Evolutionary conservation across 1,140 invertebrate species (phyloP).

Genomic region (Bombus confusus): DNA sequence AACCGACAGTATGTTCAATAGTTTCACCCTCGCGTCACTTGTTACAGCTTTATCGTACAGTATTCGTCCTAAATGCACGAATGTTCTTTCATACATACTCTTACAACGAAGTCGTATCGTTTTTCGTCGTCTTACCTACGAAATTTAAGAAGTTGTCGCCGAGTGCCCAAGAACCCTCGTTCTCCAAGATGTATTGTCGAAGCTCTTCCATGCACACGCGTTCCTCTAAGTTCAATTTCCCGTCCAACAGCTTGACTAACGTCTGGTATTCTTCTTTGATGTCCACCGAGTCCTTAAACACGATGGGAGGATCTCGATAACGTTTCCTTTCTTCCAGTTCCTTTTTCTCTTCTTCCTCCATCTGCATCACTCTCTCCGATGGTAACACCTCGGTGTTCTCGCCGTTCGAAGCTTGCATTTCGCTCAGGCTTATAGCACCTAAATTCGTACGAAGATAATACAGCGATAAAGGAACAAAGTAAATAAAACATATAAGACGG

Average conservation of each 20-base stretch:
- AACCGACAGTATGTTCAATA: constrained; percentile 87
- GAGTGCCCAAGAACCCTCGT: constrained; percentile 95
- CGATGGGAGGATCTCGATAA: constrained; percentile 91
- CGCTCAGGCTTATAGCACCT: constrained; percentile 70
- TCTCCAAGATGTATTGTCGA: constrained; percentile 92
- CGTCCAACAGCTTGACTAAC: constrained; percentile 85
- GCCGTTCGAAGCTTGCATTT: constrained; percentile 72
- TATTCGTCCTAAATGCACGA: constrained; percentile 83
- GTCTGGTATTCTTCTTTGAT: constrained; percentile 86
- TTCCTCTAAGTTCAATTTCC: constrained; percentile 87
- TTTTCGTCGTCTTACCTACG: constrained; percentile 84
- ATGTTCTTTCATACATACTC: not conserved
- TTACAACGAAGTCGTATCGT: not conserved
- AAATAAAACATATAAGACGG: not conserved
- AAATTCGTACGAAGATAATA: not conserved
- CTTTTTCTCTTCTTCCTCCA: constrained; percentile 86
- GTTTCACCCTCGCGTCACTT: constrained; percentile 84
- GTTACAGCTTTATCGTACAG: constrained; percentile 85
- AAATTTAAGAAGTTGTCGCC: constrained; percentile 93
- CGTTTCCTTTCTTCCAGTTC: constrained; percentile 88
- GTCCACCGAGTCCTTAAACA: constrained; percentile 89
- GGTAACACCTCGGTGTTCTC: constrained; percentile 77
- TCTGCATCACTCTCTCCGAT: constrained; percentile 83
- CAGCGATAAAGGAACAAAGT: not conserved
- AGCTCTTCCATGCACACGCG: constrained; percentile 89